Conservation (phyloP, 2,888 invertebrate genomes). For the Drosophila bunnanda region DNA sequence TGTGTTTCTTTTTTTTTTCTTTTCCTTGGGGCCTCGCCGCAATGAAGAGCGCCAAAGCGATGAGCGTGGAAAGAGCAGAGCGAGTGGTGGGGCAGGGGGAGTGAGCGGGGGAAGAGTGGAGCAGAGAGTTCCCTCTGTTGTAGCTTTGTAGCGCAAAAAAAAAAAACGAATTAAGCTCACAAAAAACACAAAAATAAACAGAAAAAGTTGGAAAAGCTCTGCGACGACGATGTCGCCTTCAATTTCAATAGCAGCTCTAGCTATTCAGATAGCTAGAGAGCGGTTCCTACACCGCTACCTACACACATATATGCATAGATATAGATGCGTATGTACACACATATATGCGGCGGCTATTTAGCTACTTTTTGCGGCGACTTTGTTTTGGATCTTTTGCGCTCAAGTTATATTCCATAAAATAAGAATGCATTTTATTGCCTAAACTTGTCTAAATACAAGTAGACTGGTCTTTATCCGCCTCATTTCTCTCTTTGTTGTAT, state of each 20-base stretch:
- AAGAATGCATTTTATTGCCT: constrained; percentile 32
- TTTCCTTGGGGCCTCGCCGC: constrained; percentile 14
- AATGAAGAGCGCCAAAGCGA: constrained; percentile 11
- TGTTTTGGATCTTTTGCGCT: constrained; percentile 27
- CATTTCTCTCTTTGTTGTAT: neutral
- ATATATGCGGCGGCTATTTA: constrained; percentile 62
- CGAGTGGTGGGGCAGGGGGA: neutral
- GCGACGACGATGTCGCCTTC: constrained; percentile 65
- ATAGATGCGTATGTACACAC: constrained; percentile 27
- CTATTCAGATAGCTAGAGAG: constrained; percentile 58
- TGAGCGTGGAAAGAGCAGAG: constrained; percentile 3
- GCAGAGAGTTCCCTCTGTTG: constrained; percentile 51
- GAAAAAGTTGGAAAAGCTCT: constrained; percentile 69
- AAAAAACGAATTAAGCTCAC: constrained; percentile 59
- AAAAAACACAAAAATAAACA: constrained; percentile 59
- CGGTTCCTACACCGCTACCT: constrained; percentile 44
- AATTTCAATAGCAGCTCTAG: constrained; percentile 71
- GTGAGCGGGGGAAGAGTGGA: constrained; percentile 9
- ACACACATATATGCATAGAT: constrained; percentile 23
- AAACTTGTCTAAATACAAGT: constrained; percentile 4
- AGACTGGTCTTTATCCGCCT: neutral
- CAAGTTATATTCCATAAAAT: constrained; percentile 11
- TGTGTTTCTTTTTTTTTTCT: constrained; percentile 55
- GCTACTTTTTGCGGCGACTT: constrained; percentile 56
- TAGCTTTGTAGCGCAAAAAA: constrained; percentile 65